A percentile compares a stretch with the other conserved stretches of the same genome.
Evolutionary conservation across 2,888 invertebrate genomes (phyloP).

Genomic region (Caenorhabditis zanzibari): DNA sequence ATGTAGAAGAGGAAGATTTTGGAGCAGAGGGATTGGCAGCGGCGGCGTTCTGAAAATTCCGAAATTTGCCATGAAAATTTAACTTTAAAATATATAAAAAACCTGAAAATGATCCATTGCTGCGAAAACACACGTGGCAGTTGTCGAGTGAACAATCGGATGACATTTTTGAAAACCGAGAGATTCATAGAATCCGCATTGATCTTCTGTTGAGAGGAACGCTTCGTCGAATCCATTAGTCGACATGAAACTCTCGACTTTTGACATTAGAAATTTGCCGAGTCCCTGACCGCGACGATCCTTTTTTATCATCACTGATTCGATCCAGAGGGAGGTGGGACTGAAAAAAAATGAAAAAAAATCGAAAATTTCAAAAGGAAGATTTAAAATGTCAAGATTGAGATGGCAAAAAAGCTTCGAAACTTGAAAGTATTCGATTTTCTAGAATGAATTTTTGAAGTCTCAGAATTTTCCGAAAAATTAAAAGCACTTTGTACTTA

Average conservation of each 20-base stretch:
- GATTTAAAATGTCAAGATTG: not conserved
- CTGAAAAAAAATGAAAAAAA: conserved; percentile 37
- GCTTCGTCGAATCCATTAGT: conserved; percentile 70
- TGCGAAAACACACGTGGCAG: conserved; percentile 73
- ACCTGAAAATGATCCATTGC: conserved; percentile 51
- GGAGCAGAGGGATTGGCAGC: conserved; percentile 23
- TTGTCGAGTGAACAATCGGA: conserved; percentile 73
- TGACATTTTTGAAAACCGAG: conserved; percentile 83
- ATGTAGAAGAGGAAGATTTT: not conserved
- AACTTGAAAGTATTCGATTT: no score
- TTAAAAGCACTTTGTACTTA: no score
- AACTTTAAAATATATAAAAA: not conserved
- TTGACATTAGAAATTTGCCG: conserved; percentile 84
- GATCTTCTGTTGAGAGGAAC: conserved; percentile 84
- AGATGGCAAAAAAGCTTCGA: no score
- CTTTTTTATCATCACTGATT: conserved; percentile 75
- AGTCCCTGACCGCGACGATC: conserved; percentile 79
- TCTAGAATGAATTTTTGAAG: no score
- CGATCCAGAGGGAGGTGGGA: conserved; percentile 73
- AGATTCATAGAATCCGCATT: conserved; percentile 84
- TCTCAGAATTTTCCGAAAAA: no score
- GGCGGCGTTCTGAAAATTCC: conserved; percentile 32
- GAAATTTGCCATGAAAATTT: not conserved
- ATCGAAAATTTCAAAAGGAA: not conserved
- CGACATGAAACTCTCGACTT: conserved; percentile 80